phyloP scores from a whole-genome alignment of 2,888 invertebrate genomes.

The Microchrysa polita region DNA sequence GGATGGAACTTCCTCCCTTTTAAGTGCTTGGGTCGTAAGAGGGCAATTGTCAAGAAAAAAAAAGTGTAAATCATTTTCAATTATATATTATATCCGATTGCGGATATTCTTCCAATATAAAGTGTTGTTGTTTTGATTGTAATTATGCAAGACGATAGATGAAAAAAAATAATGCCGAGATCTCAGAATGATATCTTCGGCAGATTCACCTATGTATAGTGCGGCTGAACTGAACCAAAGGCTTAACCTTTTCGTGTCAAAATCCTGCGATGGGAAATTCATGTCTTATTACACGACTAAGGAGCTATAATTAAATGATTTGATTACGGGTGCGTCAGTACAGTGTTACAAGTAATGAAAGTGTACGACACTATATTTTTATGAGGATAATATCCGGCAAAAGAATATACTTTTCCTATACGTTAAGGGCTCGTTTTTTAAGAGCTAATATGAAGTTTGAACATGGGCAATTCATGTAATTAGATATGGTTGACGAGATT shows the following conservation, averaged over 20 bases:
- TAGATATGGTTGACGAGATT: too few species aligned
- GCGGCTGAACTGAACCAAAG: too few species aligned
- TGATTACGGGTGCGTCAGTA: too few species aligned
- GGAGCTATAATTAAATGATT: too few species aligned
- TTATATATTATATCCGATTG: slow-evolving; percentile 12
- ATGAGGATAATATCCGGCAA: too few species aligned
- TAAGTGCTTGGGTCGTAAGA: slow-evolving; percentile 23
- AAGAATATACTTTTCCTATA: too few species aligned
- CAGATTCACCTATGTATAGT: background rate
- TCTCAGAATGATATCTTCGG: slow-evolving; percentile 6
- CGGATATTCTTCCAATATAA: slow-evolving; percentile 24
- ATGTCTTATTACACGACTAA: background rate
- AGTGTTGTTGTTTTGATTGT: background rate
- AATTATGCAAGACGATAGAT: slow-evolving; percentile 5
- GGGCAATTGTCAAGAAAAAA: slow-evolving; percentile 18
- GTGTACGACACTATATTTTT: too few species aligned
- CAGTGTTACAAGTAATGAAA: too few species aligned
- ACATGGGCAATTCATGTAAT: too few species aligned
- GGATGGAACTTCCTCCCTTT: slow-evolving; percentile 18
- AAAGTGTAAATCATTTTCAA: slow-evolving; percentile 33
- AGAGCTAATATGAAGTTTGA: too few species aligned
- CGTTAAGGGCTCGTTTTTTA: too few species aligned
- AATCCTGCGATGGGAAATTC: background rate
- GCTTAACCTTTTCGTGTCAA: background rate
- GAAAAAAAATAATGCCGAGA: background rate